Percentiles rank a stretch among this genome's conserved stretches.
Conservation (phyloP, 2,888 invertebrate genomes). For the Erebia epiphron region DNA sequence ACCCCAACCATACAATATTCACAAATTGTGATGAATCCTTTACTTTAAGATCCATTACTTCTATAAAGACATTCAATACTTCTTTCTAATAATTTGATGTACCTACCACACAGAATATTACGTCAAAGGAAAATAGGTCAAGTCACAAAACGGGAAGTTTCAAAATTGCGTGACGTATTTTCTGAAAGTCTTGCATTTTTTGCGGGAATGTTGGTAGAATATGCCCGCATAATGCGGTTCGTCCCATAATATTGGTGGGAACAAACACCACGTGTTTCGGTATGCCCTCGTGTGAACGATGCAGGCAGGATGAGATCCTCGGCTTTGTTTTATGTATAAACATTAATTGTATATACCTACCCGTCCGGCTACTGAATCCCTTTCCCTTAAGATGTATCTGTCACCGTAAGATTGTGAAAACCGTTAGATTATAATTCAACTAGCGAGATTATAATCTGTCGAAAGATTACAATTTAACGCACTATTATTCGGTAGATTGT, state of each 20-base stretch:
- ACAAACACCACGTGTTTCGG: conserved; percentile 65
- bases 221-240: conserved; percentile 62
- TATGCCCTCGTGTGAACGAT: conserved; percentile 63
- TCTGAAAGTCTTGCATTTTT: conserved; percentile 17
- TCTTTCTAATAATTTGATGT: background rate
- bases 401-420: too few species aligned
- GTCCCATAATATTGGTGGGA: conserved; percentile 55
- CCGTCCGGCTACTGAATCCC: too few species aligned
- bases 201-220: conserved; percentile 50
- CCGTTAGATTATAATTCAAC: too few species aligned
- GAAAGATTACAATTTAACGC: too few species aligned
- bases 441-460: too few species aligned
- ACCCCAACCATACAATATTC: too few species aligned
- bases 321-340: conserved; percentile 47
- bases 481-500: too few species aligned
- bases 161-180: conserved; percentile 2
- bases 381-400: too few species aligned
- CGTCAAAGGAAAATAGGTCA: conserved; percentile 4
- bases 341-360: too few species aligned
- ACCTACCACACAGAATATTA: background rate
- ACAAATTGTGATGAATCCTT: conserved; percentile 1
- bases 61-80: conserved; percentile 11
- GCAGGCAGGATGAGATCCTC: conserved; percentile 52
- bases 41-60: conserved; percentile 20
- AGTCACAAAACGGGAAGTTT: background rate